phyloP scores from a whole-genome alignment of 2,113 vertebrate genomes.

The Eonycteris spelaea region DNA sequence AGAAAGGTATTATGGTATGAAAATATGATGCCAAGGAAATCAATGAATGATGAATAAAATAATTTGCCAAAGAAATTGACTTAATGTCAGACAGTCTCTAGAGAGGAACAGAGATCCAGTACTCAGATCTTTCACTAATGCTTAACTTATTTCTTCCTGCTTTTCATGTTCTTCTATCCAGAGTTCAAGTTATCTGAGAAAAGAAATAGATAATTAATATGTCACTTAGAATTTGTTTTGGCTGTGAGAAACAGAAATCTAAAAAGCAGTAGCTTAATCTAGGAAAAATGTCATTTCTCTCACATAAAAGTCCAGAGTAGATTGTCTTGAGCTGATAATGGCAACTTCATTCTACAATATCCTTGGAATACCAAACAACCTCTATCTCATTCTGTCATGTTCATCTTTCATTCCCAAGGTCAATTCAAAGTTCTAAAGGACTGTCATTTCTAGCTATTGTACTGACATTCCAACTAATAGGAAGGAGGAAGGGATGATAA shows the following conservation, averaged over 20 bases:
- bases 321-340: not conserved
- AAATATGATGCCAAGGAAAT: not conserved
- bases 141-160: not conserved
- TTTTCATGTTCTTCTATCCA: not conserved
- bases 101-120: not conserved
- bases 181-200: not conserved
- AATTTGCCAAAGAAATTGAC: not conserved
- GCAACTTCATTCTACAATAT: not conserved
- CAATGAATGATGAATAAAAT: not conserved
- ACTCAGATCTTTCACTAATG: not conserved
- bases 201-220: not conserved
- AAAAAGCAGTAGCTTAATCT: not conserved
- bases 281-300: not conserved
- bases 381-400: not conserved
- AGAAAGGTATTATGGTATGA: not conserved
- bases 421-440: not conserved
- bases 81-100: not conserved
- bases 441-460: not conserved
- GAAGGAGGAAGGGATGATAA: not conserved
- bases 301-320: not conserved
- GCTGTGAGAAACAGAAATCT: not conserved
- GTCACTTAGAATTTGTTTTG: not conserved
- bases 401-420: not conserved
- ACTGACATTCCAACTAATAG: not conserved
- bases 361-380: not conserved